Base-by-base conservation (phyloP, 2,797 vertebrate genomes). In the Crenuchus spilurus region DNA sequence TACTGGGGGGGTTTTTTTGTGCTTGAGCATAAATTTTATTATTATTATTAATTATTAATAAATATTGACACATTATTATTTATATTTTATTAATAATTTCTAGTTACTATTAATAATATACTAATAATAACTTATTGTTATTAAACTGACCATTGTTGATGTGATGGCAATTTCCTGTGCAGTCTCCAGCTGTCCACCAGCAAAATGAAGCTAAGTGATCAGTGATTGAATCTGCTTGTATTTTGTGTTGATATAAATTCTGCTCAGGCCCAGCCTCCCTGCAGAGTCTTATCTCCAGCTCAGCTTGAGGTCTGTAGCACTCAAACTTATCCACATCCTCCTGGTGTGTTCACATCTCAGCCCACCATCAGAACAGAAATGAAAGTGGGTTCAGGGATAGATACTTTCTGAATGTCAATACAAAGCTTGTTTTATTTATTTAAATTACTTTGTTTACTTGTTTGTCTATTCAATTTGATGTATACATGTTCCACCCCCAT, bases 241-340 rank as follows among this genome's bases (percentile, higher is more conserved):
- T 35, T 58, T 57, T 31, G 28, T 31, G 28, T 33, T n/a, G 14
- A 57, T 57, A 31, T 57, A 57, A 57, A 31, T 31, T 33, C 55
- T 24, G 18, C 33, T 26, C 48, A 51, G 48, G 48, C 33, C 10
- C 33, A 37, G 33, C 8, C 18, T 60, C 55, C 33, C 18, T 20
- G 18, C 3, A 33, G 57, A 37, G 33, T 22, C n/a, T 60, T 60
- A 60, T 60, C 33, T 60, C 10, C 18, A 37, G 18, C 33, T 37
- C 31, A 13, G 31, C 24, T 37, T 13, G 13, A 1, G 11, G 55
- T 37, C 18, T 58, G 55, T 3, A 37, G 31, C n/a, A 22, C n/a
- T 49, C 4, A 1, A 8, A 18, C 30, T 57, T 33, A 26, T 9
- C 55, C 33, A 24, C 11, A 39, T 60, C 57, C 35, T 60, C 3